A percentile compares a stretch with the other conserved stretches of the same genome.
Conservation (phyloP, 2,113 vertebrate genomes). For the Heteronetta atricapilla region DNA sequence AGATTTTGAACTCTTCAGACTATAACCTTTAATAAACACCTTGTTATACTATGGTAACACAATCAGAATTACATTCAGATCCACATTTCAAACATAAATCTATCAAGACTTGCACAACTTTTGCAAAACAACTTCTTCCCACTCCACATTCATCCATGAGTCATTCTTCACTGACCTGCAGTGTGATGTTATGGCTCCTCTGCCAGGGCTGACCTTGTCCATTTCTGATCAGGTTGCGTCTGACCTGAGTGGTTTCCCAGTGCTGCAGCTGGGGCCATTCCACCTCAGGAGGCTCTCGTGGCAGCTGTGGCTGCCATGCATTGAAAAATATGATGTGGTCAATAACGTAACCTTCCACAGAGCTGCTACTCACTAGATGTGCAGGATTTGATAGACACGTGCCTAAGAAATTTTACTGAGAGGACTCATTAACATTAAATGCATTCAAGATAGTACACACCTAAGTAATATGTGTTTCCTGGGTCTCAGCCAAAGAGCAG, state of each 20-base stretch:
- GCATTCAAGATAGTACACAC: neutral
- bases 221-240: neutral
- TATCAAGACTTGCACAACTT: neutral
- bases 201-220: neutral
- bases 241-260: neutral
- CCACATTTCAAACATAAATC: neutral
- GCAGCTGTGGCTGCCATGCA: neutral
- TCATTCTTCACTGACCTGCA: neutral
- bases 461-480: neutral
- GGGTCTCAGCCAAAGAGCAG: neutral
- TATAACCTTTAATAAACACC: neutral
- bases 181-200: neutral
- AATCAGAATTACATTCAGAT: neutral
- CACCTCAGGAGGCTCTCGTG: neutral
- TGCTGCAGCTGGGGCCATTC: neutral
- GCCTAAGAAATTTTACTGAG: neutral
- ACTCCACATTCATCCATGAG: neutral
- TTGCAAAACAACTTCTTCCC: neutral
- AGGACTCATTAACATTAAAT: neutral
- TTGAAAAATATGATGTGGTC: neutral
- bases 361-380: neutral
- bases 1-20: neutral
- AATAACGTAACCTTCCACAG: neutral
- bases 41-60: neutral
- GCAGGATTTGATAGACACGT: neutral